Evolutionary conservation across 1,140 invertebrate genomes (phyloP), one percentile per base, ranked within the genome.

Genomic region (Temnothorax curvispinosus): DNA sequence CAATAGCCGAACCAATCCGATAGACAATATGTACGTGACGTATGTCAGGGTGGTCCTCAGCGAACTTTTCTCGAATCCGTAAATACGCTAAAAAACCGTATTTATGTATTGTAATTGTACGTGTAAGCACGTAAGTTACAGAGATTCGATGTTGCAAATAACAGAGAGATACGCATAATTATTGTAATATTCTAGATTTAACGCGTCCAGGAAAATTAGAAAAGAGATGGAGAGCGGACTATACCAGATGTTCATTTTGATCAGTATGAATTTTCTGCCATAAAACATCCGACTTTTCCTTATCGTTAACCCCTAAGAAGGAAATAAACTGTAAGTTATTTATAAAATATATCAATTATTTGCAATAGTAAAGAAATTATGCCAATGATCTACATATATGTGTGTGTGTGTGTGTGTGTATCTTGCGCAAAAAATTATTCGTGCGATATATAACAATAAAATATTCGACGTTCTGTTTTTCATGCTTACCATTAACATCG

Each of bases 1-100:
- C 56, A 99, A 92, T 50, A 99, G 95, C 44, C 98, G 96, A 7
- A 99, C 95, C 8, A 98, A 92, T 41, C 98, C 98, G 21, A 96
- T 94, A 11, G 97, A 97, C 11, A 98, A 67, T 2, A 97, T 89
- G 76, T 97, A 97, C 6, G 96, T 94, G 0, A 97, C 72, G 96
- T 96, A 97, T 35, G 96, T 97, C 1, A 97, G 15, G 35, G 96
- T 88, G 1, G 95, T 96, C 86, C 95, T 96, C 1, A 95, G 32
- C 52, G 90, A 77, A 88, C 96, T 96, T 54, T 93, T 94, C 67
- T 96, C 94, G 91, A 97, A 98, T 18, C 97, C 97, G 88, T 95
- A 95, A 76, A 98, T 96, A 94, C 96, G 95, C 97, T 97, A 90
- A 52, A 96, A 41, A 95, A 58, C 56, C 1, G 18, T 21, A 44